Percentiles rank a stretch among this genome's conserved stretches.
Evolutionary conservation across 2,888 invertebrate genomes (phyloP).

Genomic region (Agriopis aurantiaria): DNA sequence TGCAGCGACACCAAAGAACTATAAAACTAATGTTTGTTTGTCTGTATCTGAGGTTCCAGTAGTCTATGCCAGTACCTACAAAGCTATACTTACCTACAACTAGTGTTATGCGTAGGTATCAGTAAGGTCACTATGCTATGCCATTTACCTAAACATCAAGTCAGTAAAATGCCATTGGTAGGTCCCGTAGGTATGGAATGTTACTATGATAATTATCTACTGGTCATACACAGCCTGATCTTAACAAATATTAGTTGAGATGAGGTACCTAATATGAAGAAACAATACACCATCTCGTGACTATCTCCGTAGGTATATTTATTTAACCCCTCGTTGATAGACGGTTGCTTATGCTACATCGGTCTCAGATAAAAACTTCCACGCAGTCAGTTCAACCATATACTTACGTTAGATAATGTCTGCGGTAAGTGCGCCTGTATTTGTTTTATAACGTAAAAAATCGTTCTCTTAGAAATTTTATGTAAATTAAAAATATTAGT

Average conservation of each 20-base stretch:
- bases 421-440: slow-evolving; percentile 47
- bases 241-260: slow-evolving; percentile 10
- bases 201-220: neutral
- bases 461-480: too few species aligned
- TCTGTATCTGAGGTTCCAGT: too few species aligned
- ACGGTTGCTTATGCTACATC: slow-evolving; percentile 26
- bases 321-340: slow-evolving; percentile 31
- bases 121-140: too few species aligned
- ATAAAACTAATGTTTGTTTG: too few species aligned
- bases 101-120: too few species aligned
- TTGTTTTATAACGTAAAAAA: slow-evolving; percentile 3
- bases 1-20: too few species aligned
- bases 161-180: too few species aligned
- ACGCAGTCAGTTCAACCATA: slow-evolving; percentile 23
- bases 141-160: too few species aligned
- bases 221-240: slow-evolving; percentile 1
- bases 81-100: too few species aligned
- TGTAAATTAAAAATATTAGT: neutral
- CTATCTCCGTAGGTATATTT: slow-evolving; percentile 24
- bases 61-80: too few species aligned
- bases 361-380: slow-evolving; percentile 33
- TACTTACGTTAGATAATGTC: slow-evolving; percentile 49
- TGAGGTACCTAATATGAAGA: neutral
- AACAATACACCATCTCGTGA: slow-evolving; percentile 30
- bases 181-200: too few species aligned